Base-by-base conservation (phyloP, 1,140 invertebrate genomes). In the Thaumetopoea pityocampa region DNA sequence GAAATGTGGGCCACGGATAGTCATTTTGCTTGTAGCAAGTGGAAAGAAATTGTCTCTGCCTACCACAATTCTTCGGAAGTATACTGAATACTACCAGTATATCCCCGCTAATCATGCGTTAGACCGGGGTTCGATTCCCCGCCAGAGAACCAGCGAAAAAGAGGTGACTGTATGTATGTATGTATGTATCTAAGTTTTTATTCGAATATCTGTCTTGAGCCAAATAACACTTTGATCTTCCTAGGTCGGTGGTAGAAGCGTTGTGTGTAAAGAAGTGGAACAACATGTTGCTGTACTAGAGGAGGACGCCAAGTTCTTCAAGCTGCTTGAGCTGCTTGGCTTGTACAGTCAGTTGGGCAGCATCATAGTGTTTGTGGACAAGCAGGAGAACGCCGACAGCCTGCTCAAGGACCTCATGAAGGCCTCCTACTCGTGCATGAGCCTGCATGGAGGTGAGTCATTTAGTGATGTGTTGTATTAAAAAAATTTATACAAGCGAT, bases 231-330 rank as follows among this genome's bases (percentile, higher is more conserved):
- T 14, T 26, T 17, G 8, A 1, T 33, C 6, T 32, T 6, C 1
- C n/a, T 42, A 86, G 85, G 94, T 97, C n/a, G 98, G 98, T 17
- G 98, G 98, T 1, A 85, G 97, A 6, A 98, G 96, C 47, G 93
- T 99, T 3, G 98, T 99, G 0, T 99, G 97, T 73, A 98, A 97
- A 73, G 98, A 99, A 40, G 97, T 99, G 0, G 95, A 97, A 68
- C 98, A 99, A 65, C 90, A 99, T 71, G 95, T 97, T 0, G 91
- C 97, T 2, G 89, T 99, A 1, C 80, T 99, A 2, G 96, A 98
- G 50, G 98, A 99, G 46, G 98, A 99, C 22, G 92, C 97, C 24
- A 99, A 99, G 70, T 99, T 99, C 80, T 92, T 99, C 36, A 99
- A 99, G 84, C 86, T 99, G 0, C 80, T 99, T 3, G 98, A 99